These are phyloP conservation scores for Tapera naevia DNA, from an alignment of 2,797 vertebrate species.

Conservation along the genomic window DNA sequence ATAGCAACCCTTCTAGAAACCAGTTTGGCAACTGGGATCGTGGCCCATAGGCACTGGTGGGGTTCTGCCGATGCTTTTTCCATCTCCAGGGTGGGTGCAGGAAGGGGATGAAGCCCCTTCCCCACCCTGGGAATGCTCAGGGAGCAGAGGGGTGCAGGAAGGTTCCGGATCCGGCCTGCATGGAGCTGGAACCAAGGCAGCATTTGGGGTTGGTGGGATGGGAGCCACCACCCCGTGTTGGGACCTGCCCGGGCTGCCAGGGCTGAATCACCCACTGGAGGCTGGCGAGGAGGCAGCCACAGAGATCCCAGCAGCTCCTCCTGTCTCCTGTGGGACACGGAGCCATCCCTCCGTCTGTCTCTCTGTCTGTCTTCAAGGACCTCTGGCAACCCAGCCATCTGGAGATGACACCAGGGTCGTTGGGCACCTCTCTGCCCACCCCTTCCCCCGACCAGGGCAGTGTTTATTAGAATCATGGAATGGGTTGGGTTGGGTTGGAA, in stretches of 20 bases:
- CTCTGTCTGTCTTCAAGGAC: background rate
- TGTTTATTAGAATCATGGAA: no score
- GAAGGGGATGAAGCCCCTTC: background rate
- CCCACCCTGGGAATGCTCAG: background rate
- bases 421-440: background rate
- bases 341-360: background rate
- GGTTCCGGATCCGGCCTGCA: background rate
- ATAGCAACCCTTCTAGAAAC: background rate
- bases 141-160: background rate
- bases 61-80: background rate
- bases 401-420: background rate
- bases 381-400: background rate
- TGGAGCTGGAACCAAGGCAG: background rate
- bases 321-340: rapidly evolving
- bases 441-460: no score
- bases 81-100: rapidly evolving
- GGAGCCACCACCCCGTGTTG: background rate
- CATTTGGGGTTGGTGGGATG: background rate
- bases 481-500: no score
- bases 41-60: rapidly evolving
- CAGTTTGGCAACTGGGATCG: background rate
- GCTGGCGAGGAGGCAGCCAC: background rate
- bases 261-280: background rate
- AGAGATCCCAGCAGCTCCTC: no score
- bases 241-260: background rate